phyloP scores from a whole-genome alignment of 2,797 vertebrate species.

The Urocyon cinereoargenteus region DNA sequence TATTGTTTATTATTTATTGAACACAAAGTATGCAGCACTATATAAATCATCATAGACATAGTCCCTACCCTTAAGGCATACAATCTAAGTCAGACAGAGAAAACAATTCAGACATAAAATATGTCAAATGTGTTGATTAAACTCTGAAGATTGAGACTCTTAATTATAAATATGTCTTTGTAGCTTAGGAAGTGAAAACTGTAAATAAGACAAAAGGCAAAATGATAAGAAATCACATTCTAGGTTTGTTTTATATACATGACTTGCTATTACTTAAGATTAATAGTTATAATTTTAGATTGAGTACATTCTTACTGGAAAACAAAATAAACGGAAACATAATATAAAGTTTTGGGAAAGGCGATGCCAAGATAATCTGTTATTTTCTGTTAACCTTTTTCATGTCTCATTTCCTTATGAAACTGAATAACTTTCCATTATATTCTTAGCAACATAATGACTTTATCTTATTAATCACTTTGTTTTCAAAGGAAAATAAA shows the following conservation, averaged over 20 bases:
- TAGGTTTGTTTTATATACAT: neutral
- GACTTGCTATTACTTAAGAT: neutral
- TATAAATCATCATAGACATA: conserved; percentile 63
- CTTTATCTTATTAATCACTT: neutral
- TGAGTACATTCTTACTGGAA: neutral
- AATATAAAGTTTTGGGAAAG: neutral
- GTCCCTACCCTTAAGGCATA: conserved; percentile 47
- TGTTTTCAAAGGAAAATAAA: neutral
- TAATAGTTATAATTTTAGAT: neutral
- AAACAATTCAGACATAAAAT: conserved; percentile 68
- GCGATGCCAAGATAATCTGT: neutral
- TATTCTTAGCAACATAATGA: neutral
- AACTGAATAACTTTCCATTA: neutral
- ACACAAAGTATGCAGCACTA: conserved; percentile 16
- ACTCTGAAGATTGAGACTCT: conserved; percentile 37
- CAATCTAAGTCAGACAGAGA: conserved; percentile 57
- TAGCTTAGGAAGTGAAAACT: conserved; percentile 42
- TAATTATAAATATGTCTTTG: conserved; percentile 67
- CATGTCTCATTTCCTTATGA: neutral
- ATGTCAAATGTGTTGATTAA: conserved; percentile 70
- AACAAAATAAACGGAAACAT: neutral
- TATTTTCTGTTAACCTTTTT: neutral
- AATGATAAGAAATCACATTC: neutral
- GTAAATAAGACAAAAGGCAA: conserved; percentile 43
- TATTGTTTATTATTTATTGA: conserved; percentile 75